Base-by-base conservation (phyloP, 92 coral and sea anemone genomes). In the Phymanthus crucifer region DNA sequence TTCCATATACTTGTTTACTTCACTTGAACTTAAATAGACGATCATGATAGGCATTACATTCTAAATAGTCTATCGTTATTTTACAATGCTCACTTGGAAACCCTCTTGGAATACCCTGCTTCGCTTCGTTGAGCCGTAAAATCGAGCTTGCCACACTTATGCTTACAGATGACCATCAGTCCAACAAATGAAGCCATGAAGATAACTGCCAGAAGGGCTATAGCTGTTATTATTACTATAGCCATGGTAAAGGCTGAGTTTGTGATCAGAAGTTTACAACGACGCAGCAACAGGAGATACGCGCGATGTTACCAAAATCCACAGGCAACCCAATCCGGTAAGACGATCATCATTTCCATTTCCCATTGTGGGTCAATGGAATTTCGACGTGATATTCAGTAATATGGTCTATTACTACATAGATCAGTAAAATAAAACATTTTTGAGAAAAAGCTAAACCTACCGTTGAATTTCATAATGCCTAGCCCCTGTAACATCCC, bases 171-270 rank as follows among this genome's bases (percentile, higher is more conserved):
- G 34, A 92, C 85, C 74, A 92, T 78, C 79, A 92, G 71, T 13
- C 94, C 94, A 19, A 92, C 86, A 70, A 92, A 85, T 0, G 94
- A 92, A 2, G 90, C 97, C 88, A 87, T 90, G 24, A 92, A 84
- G 6, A 92, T 85, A 0, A 90, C 84, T 40, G 90, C 90, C 48
- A 92, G 79, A 10, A 92, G 81, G 40, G 92, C 88, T 21, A 92
- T 87, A 31, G 94, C 90, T 76, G 87, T 85, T 17, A 92, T 82
- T 34, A 86, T 87, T 35, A 87, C 64, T 9, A 83, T 38, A 85
- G 80, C 76, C 85, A 71, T 57, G 27, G 31, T n/a, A n/a, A n/a
- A n/a, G n/a, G n/a, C n/a, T n/a, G n/a, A n/a, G n/a, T 1, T 54
- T 10, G 64, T 54, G 24, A 14, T 54, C 4, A 21, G 64, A 21